Conservation (phyloP, 2,113 vertebrate genomes). For the Elephantulus edwardii region DNA sequence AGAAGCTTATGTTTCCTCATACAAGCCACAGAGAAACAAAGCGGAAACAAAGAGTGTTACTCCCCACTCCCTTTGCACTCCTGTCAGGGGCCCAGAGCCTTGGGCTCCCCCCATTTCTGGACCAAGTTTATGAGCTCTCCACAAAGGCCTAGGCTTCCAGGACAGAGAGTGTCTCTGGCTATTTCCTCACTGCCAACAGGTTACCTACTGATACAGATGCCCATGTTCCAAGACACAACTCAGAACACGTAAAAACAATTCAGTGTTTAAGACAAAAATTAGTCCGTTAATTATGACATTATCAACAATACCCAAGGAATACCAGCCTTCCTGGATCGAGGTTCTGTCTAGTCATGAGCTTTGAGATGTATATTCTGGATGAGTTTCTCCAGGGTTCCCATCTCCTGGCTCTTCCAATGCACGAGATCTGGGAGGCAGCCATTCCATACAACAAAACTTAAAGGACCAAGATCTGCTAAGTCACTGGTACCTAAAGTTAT, state of each 20-base stretch:
- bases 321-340: not conserved
- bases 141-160: too few relatives aligned
- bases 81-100: not conserved
- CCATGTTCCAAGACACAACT: not conserved
- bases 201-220: not conserved
- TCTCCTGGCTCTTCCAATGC: not conserved
- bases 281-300: not conserved
- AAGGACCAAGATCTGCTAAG: not conserved
- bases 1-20: not conserved
- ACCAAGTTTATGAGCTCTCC: not conserved
- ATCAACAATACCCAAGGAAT: not conserved
- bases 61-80: not conserved
- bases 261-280: not conserved
- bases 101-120: not conserved
- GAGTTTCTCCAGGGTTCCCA: not conserved
- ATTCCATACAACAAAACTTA: not conserved
- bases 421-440: not conserved
- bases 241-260: not conserved
- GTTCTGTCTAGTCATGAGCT: not conserved
- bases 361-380: not conserved
- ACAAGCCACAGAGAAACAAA: not conserved
- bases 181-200: not conserved
- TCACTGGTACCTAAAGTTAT: not conserved
- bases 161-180: not conserved
- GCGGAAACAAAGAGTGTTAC: not conserved